Conservation (phyloP, 2,113 vertebrate species). For the Taurulus bubalis region DNA sequence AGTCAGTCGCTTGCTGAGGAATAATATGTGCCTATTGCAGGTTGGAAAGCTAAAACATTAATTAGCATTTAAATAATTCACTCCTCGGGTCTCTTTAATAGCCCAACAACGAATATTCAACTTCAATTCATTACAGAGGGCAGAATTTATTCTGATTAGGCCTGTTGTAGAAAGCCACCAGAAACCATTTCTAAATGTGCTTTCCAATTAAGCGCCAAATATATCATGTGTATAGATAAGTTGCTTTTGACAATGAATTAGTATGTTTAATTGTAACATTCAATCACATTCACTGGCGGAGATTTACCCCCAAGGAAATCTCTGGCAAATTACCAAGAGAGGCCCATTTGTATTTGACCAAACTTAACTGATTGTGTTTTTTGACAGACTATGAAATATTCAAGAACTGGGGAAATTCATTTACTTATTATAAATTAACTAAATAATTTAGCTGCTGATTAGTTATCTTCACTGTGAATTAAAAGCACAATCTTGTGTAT, state of each 20-base stretch:
- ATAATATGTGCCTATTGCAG: conserved; percentile 72
- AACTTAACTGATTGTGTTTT: conserved; percentile 79
- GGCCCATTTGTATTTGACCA: conserved; percentile 79
- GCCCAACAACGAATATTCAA: conserved; percentile 71
- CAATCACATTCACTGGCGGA: conserved; percentile 74
- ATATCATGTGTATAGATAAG: conserved; percentile 80
- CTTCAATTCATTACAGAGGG: conserved; percentile 72
- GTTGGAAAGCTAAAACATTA: conserved; percentile 79
- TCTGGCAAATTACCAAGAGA: conserved; percentile 72
- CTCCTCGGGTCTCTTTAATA: conserved; percentile 73
- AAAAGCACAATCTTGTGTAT: conserved; percentile 56
- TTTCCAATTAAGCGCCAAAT: conserved; percentile 80
- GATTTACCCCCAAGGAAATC: conserved; percentile 73
- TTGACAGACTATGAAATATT: conserved; percentile 82
- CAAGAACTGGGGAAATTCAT: conserved; percentile 72
- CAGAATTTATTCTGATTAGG: conserved; percentile 71
- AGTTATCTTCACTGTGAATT: conserved; percentile 68
- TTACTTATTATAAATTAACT: conserved; percentile 80
- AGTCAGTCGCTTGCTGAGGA: conserved; percentile 62
- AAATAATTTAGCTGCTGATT: conserved; percentile 79
- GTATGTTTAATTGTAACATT: conserved; percentile 82
- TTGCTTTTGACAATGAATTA: conserved; percentile 83
- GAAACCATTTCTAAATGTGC: conserved; percentile 75
- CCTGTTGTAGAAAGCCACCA: conserved; percentile 61
- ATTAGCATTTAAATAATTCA: conserved; percentile 83